These are phyloP conservation scores for Malacoctenus gilli DNA, from an alignment of 2,797 vertebrate genomes.

Conservation along the genomic window DNA sequence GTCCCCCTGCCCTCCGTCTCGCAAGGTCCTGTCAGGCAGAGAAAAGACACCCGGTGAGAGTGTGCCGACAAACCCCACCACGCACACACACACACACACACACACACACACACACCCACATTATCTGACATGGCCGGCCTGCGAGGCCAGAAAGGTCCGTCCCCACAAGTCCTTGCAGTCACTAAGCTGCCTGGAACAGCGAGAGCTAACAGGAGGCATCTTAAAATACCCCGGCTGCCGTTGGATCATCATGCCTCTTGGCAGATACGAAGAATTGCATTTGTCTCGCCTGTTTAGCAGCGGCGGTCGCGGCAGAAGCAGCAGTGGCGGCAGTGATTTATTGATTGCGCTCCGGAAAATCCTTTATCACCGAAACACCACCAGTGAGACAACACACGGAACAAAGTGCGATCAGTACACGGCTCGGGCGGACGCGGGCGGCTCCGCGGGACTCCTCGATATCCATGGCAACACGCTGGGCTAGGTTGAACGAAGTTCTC, in stretches of 20 bases:
- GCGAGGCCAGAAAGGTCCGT: slow-evolving; percentile 14
- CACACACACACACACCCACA: too few species aligned
- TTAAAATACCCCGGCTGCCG: slow-evolving; percentile 35
- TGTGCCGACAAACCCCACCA: too few species aligned
- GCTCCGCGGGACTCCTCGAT: slow-evolving; percentile 13
- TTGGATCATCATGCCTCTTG: slow-evolving; percentile 41
- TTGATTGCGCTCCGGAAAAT: slow-evolving; percentile 59
- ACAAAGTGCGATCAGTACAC: slow-evolving; percentile 19
- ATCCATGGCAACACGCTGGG: slow-evolving; percentile 4
- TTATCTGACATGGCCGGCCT: slow-evolving; percentile 28
- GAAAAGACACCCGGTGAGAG: slow-evolving; percentile 22
- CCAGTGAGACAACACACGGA: slow-evolving; percentile 34
- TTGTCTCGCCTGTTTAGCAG: slow-evolving; percentile 62
- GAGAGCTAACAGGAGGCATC: slow-evolving; percentile 23
- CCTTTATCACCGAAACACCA: slow-evolving; percentile 60
- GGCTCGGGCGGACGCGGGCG: slow-evolving; percentile 1
- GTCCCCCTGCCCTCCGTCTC: slow-evolving; percentile 50
- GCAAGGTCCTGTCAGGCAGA: slow-evolving; percentile 72
- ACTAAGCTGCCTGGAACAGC: slow-evolving; percentile 15
- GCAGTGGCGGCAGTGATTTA: slow-evolving; percentile 51
- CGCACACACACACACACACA: too few species aligned
- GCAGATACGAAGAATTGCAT: slow-evolving; percentile 50
- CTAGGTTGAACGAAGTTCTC: slow-evolving; percentile 10
- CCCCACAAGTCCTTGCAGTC: slow-evolving; percentile 15
- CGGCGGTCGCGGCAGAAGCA: slow-evolving; percentile 30